Evolutionary conservation across 2,888 invertebrate species (phyloP).

Genomic region (Raillietiella orientalis): DNA sequence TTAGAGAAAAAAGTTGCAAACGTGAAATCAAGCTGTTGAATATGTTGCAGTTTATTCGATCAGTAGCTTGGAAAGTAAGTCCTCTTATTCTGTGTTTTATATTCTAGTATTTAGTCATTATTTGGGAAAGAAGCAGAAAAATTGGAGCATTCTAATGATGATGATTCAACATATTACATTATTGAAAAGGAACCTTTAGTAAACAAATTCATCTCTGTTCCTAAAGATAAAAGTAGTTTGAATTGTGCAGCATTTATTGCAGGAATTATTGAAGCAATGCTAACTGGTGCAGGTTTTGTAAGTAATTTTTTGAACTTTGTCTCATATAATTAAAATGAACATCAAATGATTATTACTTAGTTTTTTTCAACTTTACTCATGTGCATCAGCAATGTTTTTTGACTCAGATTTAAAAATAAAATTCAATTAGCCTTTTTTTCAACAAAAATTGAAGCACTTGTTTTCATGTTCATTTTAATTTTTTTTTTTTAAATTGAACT

Average conservation of each 20-base stretch:
- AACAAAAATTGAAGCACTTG: not conserved
- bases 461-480: no score
- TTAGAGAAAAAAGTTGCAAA: slow-evolving; percentile 72
- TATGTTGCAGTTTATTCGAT: slow-evolving; percentile 78
- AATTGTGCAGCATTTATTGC: slow-evolving; percentile 97
- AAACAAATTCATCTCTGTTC: slow-evolving; percentile 86
- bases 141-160: slow-evolving; percentile 90
- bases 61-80: slow-evolving; percentile 73
- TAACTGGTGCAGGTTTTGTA: slow-evolving; percentile 84
- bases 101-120: slow-evolving; percentile 26
- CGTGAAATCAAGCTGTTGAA: slow-evolving; percentile 79
- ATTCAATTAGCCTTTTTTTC: no score
- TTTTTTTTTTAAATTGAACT: no score
- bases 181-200: slow-evolving; percentile 94
- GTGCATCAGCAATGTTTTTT: not conserved
- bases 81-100: slow-evolving; percentile 3
- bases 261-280: slow-evolving; percentile 83
- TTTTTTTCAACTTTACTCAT: not conserved
- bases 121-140: slow-evolving; percentile 98
- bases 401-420: no score
- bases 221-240: slow-evolving; percentile 81
- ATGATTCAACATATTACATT: slow-evolving; percentile 87
- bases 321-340: no score
- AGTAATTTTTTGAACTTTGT: slow-evolving; percentile 19
- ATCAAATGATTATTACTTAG: slow-evolving; percentile 2